These are phyloP conservation scores for Drosophila paramelanica DNA, from an alignment of 2,888 invertebrate genomes.

Conservation along the genomic window DNA sequence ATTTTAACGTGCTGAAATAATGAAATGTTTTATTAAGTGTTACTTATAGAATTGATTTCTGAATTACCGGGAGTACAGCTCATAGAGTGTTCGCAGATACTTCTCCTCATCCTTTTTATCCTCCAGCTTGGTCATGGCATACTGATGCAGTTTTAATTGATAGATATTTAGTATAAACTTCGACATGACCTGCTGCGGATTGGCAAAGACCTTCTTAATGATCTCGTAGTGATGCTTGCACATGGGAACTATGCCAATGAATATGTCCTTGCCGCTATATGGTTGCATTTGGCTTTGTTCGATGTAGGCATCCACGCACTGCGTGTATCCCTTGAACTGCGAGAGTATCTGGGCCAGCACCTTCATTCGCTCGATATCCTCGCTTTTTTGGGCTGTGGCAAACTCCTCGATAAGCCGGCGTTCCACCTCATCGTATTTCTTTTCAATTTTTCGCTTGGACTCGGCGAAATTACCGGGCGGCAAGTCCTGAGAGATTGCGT, in stretches of 20 bases:
- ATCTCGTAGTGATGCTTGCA: constrained; percentile 94
- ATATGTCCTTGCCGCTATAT: constrained; percentile 94
- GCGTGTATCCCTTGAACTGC: constrained; percentile 98
- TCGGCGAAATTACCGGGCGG: constrained; percentile 94
- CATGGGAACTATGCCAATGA: constrained; percentile 94
- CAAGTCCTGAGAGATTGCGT: constrained; percentile 97
- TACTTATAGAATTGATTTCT: background rate
- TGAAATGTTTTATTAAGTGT: background rate
- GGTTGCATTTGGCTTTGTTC: constrained; percentile 97
- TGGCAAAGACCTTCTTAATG: constrained; percentile 95
- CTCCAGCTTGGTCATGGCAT: constrained; percentile 92
- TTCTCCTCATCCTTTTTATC: constrained; percentile 93
- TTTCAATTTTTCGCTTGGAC: constrained; percentile 93
- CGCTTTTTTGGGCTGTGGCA: constrained; percentile 93
- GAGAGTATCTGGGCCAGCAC: constrained; percentile 95
- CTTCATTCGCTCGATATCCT: constrained; percentile 95
- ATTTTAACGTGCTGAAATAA: constrained; percentile 88
- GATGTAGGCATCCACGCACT: constrained; percentile 98
- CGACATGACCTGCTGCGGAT: constrained; percentile 98
- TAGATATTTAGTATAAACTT: constrained; percentile 98
- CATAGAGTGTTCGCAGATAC: constrained; percentile 94
- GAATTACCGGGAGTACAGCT: constrained; percentile 93
- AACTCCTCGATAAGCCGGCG: constrained; percentile 97
- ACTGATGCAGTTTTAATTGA: constrained; percentile 94
- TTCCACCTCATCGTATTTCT: constrained; percentile 96